Evolutionary conservation across 2,113 vertebrate genomes (phyloP), one percentile per base, ranked within the genome.

Genomic region (Clarias macrocephalus): DNA sequence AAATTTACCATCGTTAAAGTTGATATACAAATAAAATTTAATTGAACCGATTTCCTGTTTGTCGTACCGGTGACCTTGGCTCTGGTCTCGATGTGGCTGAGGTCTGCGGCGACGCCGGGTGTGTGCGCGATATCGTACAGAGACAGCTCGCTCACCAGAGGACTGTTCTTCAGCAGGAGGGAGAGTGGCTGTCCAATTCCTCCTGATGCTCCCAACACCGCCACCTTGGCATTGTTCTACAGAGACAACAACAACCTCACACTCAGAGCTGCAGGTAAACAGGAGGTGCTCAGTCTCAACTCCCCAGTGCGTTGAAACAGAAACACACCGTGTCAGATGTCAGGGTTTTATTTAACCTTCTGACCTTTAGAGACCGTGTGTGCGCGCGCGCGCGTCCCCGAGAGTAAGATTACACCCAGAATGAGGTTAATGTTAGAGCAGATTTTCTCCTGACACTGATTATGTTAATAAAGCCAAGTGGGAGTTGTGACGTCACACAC

Each of bases 101-200:
- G 96, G 70, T 99, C 98, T 0, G 98, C 97, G 0, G 97, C 98
- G 28, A 99, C 98, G 0, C 98, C 98, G 0, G 97, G 98, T 0
- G 98, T 99, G 91, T 99, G 98, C 0, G 97, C 97, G 0, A 99
- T 99, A 82, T 99, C 98, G 0, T 96, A 99, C 1, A 99, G 95
- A 57, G 93, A 96, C 83, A 99, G 96, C 19, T 96, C 95, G 90
- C 95, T 97, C 90, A 99, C 97, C 91, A 99, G 90, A 0, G 98
- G 97, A 91, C 98, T 99, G 90, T 99, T 99, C 96, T 99, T 99
- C 88, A 99, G 94, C 0, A 99, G 96, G 56, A 99, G 95, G 0
- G 98, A 99, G 0, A 99, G 97, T 0, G 98, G 98, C 92, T 99
- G 98, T 73, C 98, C 98, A 4, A 99, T 99, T 54, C 98, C 98